Percentiles rank a stretch among this genome's conserved stretches.
These are phyloP conservation scores for Sciurus niger DNA, from an alignment of 2,113 vertebrate genomes.

Conservation along the genomic window DNA sequence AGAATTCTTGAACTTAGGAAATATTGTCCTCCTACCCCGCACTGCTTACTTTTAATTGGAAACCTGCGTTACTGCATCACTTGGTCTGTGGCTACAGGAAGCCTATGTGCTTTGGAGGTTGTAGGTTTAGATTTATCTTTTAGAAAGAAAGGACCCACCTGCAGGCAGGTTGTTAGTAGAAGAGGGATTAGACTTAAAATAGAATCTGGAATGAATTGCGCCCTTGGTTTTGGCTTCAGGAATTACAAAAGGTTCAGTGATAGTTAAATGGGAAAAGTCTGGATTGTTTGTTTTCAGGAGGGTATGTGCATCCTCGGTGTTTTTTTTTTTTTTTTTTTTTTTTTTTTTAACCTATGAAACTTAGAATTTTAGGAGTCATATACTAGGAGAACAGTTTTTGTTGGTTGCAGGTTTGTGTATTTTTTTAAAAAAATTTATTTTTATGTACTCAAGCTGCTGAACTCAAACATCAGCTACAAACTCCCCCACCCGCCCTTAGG, in stretches of 20 bases:
- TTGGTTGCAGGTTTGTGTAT: neutral
- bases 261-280: conserved; percentile 88
- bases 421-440: neutral
- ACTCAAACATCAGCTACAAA: conserved; percentile 6
- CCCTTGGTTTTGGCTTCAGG: conserved; percentile 88
- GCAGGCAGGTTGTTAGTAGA: conserved; percentile 88
- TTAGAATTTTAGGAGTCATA: conserved; percentile 61
- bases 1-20: neutral
- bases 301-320: conserved; percentile 88
- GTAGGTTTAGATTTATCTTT: conserved; percentile 68
- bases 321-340: neutral
- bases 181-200: conserved; percentile 90
- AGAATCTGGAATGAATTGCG: conserved; percentile 91
- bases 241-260: conserved; percentile 90
- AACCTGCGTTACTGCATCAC: neutral
- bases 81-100: neutral
- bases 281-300: conserved; percentile 90
- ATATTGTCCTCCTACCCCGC: neutral
- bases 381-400: conserved; percentile 63
- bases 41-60: neutral
- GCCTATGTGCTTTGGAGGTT: neutral
- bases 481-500: neutral
- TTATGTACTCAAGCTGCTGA: neutral
- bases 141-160: conserved; percentile 87
- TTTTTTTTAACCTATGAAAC: conserved; percentile 81